Evolutionary conservation across 2,113 vertebrate species (phyloP).

Genomic region (Drymodes brunneopygia): DNA sequence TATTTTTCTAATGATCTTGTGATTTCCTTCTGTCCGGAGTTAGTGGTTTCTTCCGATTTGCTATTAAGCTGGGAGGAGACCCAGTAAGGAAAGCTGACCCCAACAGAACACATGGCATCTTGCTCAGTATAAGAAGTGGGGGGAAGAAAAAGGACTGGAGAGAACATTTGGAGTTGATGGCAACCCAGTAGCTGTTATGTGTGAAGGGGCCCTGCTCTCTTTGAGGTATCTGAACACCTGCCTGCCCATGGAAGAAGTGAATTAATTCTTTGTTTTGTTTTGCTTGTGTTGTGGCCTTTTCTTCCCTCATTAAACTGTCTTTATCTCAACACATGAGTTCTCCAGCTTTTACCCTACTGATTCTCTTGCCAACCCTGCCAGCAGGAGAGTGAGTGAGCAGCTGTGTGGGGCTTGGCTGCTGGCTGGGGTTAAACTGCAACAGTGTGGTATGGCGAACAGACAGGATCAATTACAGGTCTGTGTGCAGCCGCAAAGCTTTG

Average conservation of each 20-base stretch:
- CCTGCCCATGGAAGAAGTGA: background rate
- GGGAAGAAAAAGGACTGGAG: background rate
- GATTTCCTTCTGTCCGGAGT: background rate
- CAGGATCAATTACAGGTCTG: background rate
- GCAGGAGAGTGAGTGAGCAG: rapidly evolving
- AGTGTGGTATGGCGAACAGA: background rate
- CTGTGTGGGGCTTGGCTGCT: background rate
- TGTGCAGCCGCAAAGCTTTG: background rate
- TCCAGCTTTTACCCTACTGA: background rate
- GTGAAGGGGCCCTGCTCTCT: background rate
- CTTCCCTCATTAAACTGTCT: background rate
- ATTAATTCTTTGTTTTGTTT: background rate
- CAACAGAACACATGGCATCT: background rate
- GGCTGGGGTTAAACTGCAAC: background rate
- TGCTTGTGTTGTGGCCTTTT: background rate
- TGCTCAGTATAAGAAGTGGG: background rate
- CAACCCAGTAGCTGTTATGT: rapidly evolving
- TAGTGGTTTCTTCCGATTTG: background rate
- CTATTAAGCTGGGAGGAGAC: background rate
- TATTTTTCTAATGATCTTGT: background rate
- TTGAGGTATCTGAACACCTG: background rate
- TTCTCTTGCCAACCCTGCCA: background rate
- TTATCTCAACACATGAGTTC: background rate
- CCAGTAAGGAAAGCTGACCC: background rate
- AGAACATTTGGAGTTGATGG: background rate